Percentiles rank a stretch among this genome's conserved stretches.
Conservation (phyloP, 2,113 vertebrate species). For the Eudyptes chrysolophus region DNA sequence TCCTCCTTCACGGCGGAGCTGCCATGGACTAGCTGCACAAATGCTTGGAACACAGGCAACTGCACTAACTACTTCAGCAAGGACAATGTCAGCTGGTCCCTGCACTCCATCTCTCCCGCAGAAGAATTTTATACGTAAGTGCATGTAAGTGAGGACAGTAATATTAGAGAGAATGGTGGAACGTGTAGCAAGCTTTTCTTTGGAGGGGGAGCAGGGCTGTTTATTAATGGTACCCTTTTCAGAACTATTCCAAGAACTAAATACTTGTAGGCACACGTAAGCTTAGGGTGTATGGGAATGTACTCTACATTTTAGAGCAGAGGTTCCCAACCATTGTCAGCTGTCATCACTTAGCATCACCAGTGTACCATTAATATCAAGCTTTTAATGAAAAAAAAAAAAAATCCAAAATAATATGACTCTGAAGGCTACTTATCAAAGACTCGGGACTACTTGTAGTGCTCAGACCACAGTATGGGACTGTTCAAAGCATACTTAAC, state of each 20-base stretch:
- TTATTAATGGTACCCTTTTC: background rate
- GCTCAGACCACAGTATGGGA: background rate
- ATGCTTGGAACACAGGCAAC: conserved; percentile 92
- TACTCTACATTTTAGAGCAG: background rate
- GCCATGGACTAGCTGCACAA: conserved; percentile 93
- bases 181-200: background rate
- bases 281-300: background rate
- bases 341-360: background rate
- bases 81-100: conserved; percentile 86
- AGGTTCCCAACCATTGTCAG: background rate
- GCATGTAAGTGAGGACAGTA: conserved; percentile 79
- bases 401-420: fast-evolving
- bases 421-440: background rate
- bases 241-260: background rate
- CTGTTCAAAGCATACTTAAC: background rate
- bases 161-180: background rate
- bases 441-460: background rate
- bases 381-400: background rate
- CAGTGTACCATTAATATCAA: background rate
- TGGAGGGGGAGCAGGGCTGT: background rate
- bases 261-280: background rate
- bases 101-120: conserved; percentile 87
- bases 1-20: conserved; percentile 88
- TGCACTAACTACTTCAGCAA: conserved; percentile 91
- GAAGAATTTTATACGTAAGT: conserved; percentile 99